A percentile compares a stretch with the other conserved stretches of the same genome.
phyloP scores from a whole-genome alignment of 2,888 invertebrate genomes.

The Anarsia innoxiella region DNA sequence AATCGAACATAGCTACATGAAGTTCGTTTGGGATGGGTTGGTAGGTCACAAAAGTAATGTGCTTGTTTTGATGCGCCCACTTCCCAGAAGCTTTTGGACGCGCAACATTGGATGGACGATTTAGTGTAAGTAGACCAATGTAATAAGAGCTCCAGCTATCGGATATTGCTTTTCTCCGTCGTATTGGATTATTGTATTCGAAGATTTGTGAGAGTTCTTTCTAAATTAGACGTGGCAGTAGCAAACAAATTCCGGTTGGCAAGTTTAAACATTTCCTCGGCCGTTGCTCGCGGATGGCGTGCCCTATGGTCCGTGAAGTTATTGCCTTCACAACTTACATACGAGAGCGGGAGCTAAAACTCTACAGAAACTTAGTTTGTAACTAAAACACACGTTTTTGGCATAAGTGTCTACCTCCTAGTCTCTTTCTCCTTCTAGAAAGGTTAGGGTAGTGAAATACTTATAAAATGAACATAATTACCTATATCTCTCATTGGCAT shows the following conservation, averaged over 20 bases:
- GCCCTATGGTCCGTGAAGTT: conserved; percentile 50
- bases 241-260: conserved; percentile 45
- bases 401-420: too few species aligned
- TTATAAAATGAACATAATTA: too few species aligned
- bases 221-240: conserved; percentile 25
- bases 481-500: too few species aligned
- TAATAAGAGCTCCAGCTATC: conserved; percentile 19
- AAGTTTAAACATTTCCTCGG: conserved; percentile 48
- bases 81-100: conserved; percentile 23
- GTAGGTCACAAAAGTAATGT: conserved; percentile 24
- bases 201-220: conserved; percentile 21
- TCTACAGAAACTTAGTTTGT: too few species aligned
- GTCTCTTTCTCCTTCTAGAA: too few species aligned
- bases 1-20: too few species aligned
- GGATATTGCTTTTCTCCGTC: conserved; percentile 7
- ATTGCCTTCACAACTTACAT: conserved; percentile 51
- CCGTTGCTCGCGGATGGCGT: conserved; percentile 34
- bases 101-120: conserved; percentile 22
- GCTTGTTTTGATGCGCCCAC: conserved; percentile 36
- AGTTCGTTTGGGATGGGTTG: too few species aligned
- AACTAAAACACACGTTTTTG: too few species aligned
- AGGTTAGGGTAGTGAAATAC: too few species aligned
- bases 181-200: conserved; percentile 12
- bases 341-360: conserved; percentile 22
- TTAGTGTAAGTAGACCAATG: conserved; percentile 23